Evolutionary conservation across 2,797 vertebrate genomes (phyloP).

Genomic region (Sarcoramphus papa): DNA sequence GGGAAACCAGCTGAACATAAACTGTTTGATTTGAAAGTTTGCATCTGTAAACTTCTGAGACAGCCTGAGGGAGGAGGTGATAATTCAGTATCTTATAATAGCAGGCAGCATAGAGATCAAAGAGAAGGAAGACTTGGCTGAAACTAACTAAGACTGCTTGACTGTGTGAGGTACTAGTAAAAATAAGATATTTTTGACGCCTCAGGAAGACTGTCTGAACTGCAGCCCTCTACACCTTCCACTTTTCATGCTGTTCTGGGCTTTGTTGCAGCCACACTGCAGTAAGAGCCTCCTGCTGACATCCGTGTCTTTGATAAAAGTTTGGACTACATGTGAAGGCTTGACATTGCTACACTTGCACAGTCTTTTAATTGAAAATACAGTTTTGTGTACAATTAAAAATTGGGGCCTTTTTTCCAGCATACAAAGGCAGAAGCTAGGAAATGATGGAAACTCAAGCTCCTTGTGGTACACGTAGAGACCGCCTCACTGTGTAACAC

Average conservation of each 20-base stretch:
- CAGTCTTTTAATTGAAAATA: neutral
- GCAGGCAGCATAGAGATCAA: slow-evolving; percentile 37
- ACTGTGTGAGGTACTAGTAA: slow-evolving; percentile 38
- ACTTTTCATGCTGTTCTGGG: neutral
- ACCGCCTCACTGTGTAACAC: neutral
- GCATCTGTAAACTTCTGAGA: slow-evolving; percentile 34
- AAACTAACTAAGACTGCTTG: neutral
- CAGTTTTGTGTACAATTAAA: neutral
- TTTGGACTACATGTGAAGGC: neutral
- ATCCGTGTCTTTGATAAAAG: neutral
- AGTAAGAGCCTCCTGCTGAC: neutral
- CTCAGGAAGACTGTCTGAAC: neutral
- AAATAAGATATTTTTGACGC: slow-evolving; percentile 1
- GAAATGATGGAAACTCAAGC: neutral
- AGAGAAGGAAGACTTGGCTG: slow-evolving; percentile 30
- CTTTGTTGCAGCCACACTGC: neutral
- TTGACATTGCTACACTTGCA: neutral
- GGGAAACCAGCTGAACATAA: neutral
- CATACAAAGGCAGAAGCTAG: neutral
- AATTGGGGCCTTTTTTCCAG: neutral
- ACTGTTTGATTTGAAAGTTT: slow-evolving; percentile 23
- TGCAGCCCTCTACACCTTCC: neutral
- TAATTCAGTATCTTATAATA: slow-evolving; percentile 47
- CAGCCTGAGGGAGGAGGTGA: slow-evolving; percentile 24
- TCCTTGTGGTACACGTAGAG: neutral